Conservation (phyloP, 2,797 vertebrate genomes). For the Scyliorhinus canicula region DNA sequence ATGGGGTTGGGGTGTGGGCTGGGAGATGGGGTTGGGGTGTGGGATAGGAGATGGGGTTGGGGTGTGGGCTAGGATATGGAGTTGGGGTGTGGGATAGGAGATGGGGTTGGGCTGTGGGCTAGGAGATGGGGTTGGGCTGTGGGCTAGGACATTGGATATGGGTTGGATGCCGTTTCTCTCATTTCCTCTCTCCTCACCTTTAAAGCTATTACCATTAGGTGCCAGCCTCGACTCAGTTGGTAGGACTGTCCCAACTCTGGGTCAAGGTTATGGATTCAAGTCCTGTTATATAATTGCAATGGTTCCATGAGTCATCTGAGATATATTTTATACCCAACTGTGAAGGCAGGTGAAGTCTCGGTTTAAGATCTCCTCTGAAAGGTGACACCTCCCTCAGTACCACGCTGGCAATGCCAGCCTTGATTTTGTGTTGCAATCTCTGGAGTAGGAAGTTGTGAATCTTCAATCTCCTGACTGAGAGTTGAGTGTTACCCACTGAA, state of each 20-base stretch:
- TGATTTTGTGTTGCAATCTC: background rate
- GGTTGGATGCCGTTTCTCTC: background rate
- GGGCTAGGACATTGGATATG: no score
- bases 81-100: no score
- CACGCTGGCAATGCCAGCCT: background rate
- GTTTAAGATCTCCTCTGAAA: background rate
- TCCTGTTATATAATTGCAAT: background rate
- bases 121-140: no score
- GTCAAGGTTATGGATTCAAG: background rate
- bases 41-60: no score
- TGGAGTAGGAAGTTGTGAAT: background rate
- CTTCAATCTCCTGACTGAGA: background rate
- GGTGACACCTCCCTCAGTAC: background rate
- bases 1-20: no score
- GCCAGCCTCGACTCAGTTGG: background rate
- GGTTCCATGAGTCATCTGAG: background rate
- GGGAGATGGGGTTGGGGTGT: no score
- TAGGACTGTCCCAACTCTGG: background rate
- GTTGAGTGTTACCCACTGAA: background rate
- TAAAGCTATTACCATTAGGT: background rate
- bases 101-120: no score
- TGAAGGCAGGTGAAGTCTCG: background rate
- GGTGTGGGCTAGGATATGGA: no score
- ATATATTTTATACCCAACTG: background rate
- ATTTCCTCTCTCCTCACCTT: background rate